Percentiles rank a stretch among this genome's conserved stretches.
phyloP scores from a whole-genome alignment of 2,797 vertebrate species.

The Etheostoma nigrum region DNA sequence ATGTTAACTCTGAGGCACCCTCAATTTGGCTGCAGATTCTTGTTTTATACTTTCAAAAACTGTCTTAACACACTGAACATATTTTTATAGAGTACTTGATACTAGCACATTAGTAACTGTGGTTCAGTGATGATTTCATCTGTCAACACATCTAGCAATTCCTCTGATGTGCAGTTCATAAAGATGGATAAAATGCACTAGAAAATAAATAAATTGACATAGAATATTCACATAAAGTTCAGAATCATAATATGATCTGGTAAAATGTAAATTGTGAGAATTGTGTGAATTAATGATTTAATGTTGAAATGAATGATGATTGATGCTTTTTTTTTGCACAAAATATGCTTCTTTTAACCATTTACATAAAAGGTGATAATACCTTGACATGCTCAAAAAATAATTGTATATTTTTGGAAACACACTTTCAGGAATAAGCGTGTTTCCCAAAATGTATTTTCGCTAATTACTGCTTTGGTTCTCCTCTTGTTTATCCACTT shows the following conservation, averaged over 20 bases:
- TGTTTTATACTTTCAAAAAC: slow-evolving; percentile 75
- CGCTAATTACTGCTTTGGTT: slow-evolving; percentile 20
- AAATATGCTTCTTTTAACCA: slow-evolving; percentile 24
- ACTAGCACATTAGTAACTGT: slow-evolving; percentile 46
- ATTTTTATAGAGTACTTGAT: slow-evolving; percentile 56
- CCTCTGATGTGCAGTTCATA: slow-evolving; percentile 30
- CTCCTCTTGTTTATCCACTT: slow-evolving; percentile 9
- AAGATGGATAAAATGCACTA: slow-evolving; percentile 35
- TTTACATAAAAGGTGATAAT: slow-evolving; percentile 15
- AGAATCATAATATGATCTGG: slow-evolving; percentile 32
- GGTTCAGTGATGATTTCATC: slow-evolving; percentile 40
- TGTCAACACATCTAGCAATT: slow-evolving; percentile 31
- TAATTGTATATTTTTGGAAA: slow-evolving; percentile 16
- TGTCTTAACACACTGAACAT: slow-evolving; percentile 61
- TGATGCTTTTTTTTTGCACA: slow-evolving; percentile 28
- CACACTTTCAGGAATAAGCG: background rate
- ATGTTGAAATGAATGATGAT: slow-evolving; percentile 35
- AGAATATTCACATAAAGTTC: slow-evolving; percentile 13
- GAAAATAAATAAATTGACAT: background rate
- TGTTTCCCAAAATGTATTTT: slow-evolving; percentile 22
- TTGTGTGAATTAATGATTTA: slow-evolving; percentile 33
- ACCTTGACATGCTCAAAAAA: slow-evolving; percentile 8
- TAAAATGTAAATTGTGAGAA: slow-evolving; percentile 36
- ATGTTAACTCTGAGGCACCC: slow-evolving; percentile 51
- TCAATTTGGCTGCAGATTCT: slow-evolving; percentile 66